Percentiles rank a stretch among this genome's conserved stretches.
These are phyloP conservation scores for Philopotamus ludificatus DNA, from an alignment of 1,140 invertebrate species.

Conservation along the genomic window DNA sequence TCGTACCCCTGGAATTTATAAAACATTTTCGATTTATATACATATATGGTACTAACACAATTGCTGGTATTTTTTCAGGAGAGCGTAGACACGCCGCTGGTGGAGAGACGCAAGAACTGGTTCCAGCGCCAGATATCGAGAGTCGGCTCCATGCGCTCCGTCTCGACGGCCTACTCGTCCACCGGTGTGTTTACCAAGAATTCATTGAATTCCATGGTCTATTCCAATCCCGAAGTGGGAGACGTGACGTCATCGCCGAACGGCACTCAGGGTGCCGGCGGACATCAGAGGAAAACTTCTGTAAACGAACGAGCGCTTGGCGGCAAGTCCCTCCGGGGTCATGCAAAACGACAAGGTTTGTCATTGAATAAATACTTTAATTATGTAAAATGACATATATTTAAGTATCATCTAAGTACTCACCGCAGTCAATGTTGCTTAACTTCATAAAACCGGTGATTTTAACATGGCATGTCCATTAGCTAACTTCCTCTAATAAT, in stretches of 20 bases:
- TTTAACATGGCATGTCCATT: no score
- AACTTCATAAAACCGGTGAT: background rate
- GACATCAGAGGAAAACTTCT: constrained; percentile 67
- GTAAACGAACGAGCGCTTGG: constrained; percentile 78
- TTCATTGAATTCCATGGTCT: constrained; percentile 69
- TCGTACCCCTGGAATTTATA: no score
- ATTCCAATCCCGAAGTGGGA: constrained; percentile 75
- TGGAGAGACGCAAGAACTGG: constrained; percentile 83
- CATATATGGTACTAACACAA: no score
- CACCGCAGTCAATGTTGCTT: background rate
- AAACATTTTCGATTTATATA: no score
- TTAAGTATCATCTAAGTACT: no score
- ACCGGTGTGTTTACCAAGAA: constrained; percentile 72
- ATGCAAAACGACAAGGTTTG: constrained; percentile 62
- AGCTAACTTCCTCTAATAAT: no score
- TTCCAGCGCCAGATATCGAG: constrained; percentile 77
- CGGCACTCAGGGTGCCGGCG: constrained; percentile 47
- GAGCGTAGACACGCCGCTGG: constrained; percentile 82
- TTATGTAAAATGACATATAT: no score
- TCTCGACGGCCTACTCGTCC: constrained; percentile 80
- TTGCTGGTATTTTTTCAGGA: constrained; percentile 58
- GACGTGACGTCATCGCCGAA: constrained; percentile 45
- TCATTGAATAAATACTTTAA: background rate
- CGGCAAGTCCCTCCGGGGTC: constrained; percentile 70
- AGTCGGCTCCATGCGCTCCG: constrained; percentile 78